Percentiles rank a stretch among this genome's conserved stretches.
Conservation (phyloP, 1,140 invertebrate genomes). For the Sarcophaga bullata region DNA sequence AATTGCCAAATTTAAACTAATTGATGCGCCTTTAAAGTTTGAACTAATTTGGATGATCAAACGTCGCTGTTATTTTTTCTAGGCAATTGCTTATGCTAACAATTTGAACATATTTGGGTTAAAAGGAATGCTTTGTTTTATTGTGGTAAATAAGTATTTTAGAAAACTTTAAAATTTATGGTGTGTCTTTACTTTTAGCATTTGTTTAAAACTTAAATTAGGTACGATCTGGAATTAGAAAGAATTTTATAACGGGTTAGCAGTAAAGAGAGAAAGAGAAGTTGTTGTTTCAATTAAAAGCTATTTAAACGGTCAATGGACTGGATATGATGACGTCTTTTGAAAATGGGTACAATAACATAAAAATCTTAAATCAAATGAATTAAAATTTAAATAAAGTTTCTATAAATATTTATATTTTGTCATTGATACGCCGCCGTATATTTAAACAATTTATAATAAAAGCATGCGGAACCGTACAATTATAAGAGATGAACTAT, state of each 20-base stretch:
- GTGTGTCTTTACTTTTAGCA: background rate
- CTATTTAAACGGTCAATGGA: background rate
- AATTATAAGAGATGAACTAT: background rate
- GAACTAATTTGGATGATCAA: too few species aligned
- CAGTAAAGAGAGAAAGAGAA: background rate
- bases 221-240: too few species aligned
- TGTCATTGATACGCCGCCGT: slow-evolving; percentile 26
- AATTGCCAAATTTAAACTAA: too few species aligned
- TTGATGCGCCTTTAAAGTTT: too few species aligned
- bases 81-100: too few species aligned
- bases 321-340: background rate
- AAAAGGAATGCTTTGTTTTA: too few species aligned
- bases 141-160: too few species aligned
- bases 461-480: slow-evolving; percentile 1
- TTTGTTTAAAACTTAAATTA: background rate
- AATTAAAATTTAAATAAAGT: background rate
- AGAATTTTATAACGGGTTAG: too few species aligned
- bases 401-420: background rate
- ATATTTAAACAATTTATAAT: background rate
- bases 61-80: too few species aligned
- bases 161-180: too few species aligned
- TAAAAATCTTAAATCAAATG: background rate
- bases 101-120: too few species aligned
- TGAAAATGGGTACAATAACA: background rate
- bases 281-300: background rate